These are phyloP conservation scores for Orestias chungarensis DNA, from an alignment of 2,797 vertebrate genomes.

Conservation along the genomic window DNA sequence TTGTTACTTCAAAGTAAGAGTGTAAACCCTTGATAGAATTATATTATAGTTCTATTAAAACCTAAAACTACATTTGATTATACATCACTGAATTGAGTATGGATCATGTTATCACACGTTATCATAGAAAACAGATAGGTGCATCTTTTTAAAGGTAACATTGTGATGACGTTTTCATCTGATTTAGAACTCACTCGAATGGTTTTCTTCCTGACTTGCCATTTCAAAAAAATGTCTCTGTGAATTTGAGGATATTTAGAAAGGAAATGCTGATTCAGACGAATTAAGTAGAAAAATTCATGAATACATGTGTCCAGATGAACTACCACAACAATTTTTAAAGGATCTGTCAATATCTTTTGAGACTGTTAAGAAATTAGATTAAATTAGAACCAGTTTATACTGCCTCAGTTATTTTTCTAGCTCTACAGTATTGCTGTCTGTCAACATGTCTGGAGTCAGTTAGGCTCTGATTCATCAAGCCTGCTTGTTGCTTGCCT, in stretches of 20 bases:
- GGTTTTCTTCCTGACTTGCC: not conserved
- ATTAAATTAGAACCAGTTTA: not conserved
- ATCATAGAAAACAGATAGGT: too few relatives aligned
- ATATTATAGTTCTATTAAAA: too few relatives aligned
- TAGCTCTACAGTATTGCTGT: conserved; percentile 9
- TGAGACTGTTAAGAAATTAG: not conserved
- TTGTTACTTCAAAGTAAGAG: not conserved
- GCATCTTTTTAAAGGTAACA: too few relatives aligned
- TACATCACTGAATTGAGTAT: too few relatives aligned
- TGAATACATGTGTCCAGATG: not conserved
- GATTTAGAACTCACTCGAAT: not conserved
- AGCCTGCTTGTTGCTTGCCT: conserved; percentile 30
- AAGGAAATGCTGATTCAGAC: not conserved
- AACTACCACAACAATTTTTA: not conserved
- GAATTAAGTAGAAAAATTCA: not conserved
- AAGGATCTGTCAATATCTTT: not conserved
- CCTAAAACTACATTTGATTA: not conserved
- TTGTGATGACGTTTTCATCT: not conserved
- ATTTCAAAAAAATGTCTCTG: not conserved
- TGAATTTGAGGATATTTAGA: not conserved
- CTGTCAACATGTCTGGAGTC: conserved; percentile 49
- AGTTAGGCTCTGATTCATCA: conserved; percentile 69
- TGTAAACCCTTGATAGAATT: not conserved
- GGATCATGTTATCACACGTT: too few relatives aligned
- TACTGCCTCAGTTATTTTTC: not conserved